These are phyloP conservation scores for Acrocephalus arundinaceus DNA, from an alignment of 2,113 vertebrate genomes.

Conservation along the genomic window DNA sequence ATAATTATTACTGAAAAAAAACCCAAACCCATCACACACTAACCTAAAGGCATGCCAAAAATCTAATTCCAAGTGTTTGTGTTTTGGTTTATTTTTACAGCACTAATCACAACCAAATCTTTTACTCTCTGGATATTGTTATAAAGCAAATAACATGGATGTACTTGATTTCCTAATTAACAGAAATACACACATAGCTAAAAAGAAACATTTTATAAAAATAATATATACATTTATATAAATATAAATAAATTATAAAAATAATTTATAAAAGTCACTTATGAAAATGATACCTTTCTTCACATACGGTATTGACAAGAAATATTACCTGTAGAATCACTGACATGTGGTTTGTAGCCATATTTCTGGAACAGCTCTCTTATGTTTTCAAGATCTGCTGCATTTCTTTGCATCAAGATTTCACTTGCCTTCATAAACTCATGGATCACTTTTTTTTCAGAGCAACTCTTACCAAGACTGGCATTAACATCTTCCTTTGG, in stretches of 20 bases:
- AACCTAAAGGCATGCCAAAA: background rate
- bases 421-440: conserved; percentile 80
- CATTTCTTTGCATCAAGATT: conserved; percentile 77
- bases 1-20: background rate
- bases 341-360: conserved; percentile 72
- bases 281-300: background rate
- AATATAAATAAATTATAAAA: no score
- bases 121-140: background rate
- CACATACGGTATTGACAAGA: background rate
- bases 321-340: conserved; percentile 72
- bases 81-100: background rate
- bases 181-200: background rate
- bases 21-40: fast-evolving
- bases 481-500: conserved; percentile 76
- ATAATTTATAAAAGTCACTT: background rate
- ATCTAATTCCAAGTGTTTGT: background rate
- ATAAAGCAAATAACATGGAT: background rate
- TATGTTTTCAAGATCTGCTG: conserved; percentile 77
- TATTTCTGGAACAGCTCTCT: conserved; percentile 83
- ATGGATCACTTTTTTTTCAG: conserved; percentile 54
- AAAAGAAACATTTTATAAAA: background rate
- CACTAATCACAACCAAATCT: background rate
- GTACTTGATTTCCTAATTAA: background rate
- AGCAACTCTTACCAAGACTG: conserved; percentile 66
- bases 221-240: no score